Conservation (phyloP, 2,797 vertebrate species). For the Arrhamphus sclerolepis region DNA sequence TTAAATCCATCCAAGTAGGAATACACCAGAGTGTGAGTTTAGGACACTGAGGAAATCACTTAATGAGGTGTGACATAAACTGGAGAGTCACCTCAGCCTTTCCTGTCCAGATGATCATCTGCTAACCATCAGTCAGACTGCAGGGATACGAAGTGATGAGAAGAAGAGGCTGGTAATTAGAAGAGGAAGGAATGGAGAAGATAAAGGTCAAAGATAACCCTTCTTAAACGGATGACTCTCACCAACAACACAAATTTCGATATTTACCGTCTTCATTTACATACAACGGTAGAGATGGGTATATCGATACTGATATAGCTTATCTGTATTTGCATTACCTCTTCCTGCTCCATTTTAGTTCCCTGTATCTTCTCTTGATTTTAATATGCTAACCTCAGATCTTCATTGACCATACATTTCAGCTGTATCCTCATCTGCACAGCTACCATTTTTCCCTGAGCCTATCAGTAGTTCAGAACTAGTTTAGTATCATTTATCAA, state of each 20-base stretch:
- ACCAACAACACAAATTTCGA: constrained; percentile 32
- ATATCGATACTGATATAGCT: too few relatives aligned
- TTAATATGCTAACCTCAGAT: too few relatives aligned
- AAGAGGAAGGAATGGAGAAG: constrained; percentile 61
- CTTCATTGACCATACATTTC: too few relatives aligned
- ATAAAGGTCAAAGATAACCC: constrained; percentile 68
- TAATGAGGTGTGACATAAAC: constrained; percentile 69
- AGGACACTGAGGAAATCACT: constrained; percentile 46
- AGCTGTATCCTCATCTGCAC: too few relatives aligned
- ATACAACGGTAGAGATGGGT: too few relatives aligned
- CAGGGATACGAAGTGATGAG: constrained; percentile 39
- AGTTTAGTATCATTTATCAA: too few relatives aligned
- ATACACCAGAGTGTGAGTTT: constrained; percentile 41
- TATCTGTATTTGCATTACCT: too few relatives aligned
- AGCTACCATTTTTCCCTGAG: neutral
- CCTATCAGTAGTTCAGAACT: neutral
- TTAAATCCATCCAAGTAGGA: constrained; percentile 51
- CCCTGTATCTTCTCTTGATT: too few relatives aligned
- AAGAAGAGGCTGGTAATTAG: constrained; percentile 59
- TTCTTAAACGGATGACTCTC: constrained; percentile 29
- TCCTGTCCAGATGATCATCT: constrained; percentile 68
- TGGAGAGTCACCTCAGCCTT: constrained; percentile 71
- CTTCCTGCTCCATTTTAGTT: too few relatives aligned
- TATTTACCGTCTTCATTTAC: constrained; percentile 28
- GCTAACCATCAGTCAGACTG: constrained; percentile 64